Base-by-base conservation (phyloP, 2,797 vertebrate species). In the Tangara arthus region DNA sequence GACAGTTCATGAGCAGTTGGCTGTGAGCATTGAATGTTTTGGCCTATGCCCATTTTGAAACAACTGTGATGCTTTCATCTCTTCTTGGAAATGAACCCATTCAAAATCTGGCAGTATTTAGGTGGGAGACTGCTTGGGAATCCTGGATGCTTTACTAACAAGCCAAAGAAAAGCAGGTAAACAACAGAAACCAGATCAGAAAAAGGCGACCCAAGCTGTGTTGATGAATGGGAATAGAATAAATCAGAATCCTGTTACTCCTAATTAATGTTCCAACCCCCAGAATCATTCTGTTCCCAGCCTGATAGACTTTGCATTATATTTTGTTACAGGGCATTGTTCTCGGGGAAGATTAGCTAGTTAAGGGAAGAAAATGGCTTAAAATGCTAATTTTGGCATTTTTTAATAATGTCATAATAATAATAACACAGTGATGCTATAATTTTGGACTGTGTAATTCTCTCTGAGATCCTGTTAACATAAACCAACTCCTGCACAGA, bases 41-140 rank as follows among this genome's bases (percentile, higher is more conserved):
- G 95, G 96, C 93, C 96, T 93, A 44, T 93, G 94, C 82, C 69
- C 88, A 81, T 83, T 81, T 94, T 96, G 94, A 88, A 95, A 78
- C 5, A 3, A 91, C 61, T 92, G 53, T 37, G 39, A 37, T 72
- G 80, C 79, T 93, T 94, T 94, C 94, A 78, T 88, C 87, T 82
- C 42, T 32, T 86, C 82, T 88, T 94, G 91, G 76, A 96, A 90
- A 69, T 20, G 85, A 93, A 93, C 6, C 19, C 12, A 0, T 66
- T 69, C 63, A 39, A 79, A 49, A 28, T 20, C 82, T 95, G 66
- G 82, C 50, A 78, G 39, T 61, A 11, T 88, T 90, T 91, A 86
- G 50, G 53, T 94, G 77, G 55, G 77, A 91, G 80, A 76, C 55
- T 79, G 70, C 80, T 87, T 76, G 52, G 86, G 73, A 96, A 91